These are phyloP conservation scores for Anoplolepis gracilipes DNA, from an alignment of 1,140 invertebrate species.

Conservation along the genomic window DNA sequence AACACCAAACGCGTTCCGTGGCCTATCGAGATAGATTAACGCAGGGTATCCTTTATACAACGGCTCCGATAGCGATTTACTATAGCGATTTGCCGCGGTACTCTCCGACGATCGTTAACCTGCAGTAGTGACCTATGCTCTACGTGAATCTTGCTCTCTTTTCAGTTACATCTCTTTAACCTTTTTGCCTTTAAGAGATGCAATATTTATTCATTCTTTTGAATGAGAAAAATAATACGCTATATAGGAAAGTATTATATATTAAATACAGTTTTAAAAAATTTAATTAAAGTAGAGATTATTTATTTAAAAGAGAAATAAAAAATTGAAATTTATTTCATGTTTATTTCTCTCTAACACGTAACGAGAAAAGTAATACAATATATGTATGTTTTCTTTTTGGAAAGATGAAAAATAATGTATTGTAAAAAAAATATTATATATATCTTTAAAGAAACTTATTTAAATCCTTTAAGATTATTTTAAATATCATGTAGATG, in stretches of 20 bases:
- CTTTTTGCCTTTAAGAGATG: slow-evolving; percentile 1
- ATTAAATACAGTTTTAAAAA: neutral
- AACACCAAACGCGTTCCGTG: slow-evolving; percentile 59
- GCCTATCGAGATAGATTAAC: slow-evolving; percentile 63
- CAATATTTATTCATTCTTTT: slow-evolving; percentile 11
- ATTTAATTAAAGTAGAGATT: neutral
- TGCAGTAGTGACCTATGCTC: slow-evolving; percentile 29
- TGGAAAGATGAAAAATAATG: no score
- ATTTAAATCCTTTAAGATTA: no score
- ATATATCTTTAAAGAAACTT: no score
- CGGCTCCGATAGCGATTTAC: slow-evolving; percentile 55
- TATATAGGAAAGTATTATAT: neutral
- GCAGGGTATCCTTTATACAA: slow-evolving; percentile 41
- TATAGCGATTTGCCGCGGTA: slow-evolving; percentile 54
- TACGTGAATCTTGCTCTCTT: slow-evolving; percentile 18
- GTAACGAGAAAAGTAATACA: neutral
- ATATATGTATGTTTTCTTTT: no score
- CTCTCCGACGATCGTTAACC: slow-evolving; percentile 48
- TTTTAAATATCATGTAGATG: no score
- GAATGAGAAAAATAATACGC: neutral
- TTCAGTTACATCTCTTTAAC: slow-evolving; percentile 31
- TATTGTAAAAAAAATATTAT: no score
- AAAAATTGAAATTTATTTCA: slow-evolving; percentile 11
- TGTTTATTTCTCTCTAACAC: neutral
- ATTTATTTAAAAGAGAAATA: neutral